Percentiles rank a stretch among this genome's conserved stretches.
These are phyloP conservation scores for Alethe castanea DNA, from an alignment of 2,113 vertebrate species.

Conservation along the genomic window DNA sequence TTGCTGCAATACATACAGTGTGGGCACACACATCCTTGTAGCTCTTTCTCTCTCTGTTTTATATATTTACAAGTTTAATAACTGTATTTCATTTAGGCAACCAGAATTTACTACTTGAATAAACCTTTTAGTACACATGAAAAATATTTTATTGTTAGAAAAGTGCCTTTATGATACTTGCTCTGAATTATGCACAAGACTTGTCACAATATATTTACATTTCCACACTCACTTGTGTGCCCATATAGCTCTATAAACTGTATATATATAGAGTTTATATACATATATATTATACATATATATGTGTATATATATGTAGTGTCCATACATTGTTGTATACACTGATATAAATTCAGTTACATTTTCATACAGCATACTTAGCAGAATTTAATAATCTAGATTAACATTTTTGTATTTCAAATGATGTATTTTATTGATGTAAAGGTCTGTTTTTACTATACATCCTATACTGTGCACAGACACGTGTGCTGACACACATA, in stretches of 20 bases:
- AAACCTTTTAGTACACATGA: background rate
- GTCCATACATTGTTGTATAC: background rate
- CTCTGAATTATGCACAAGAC: background rate
- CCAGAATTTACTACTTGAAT: background rate
- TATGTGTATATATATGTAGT: background rate
- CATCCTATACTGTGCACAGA: background rate
- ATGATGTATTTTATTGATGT: background rate
- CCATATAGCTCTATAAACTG: background rate
- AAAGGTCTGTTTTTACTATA: background rate
- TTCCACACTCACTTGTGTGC: background rate
- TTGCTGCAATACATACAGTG: background rate
- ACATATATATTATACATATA: too few relatives aligned
- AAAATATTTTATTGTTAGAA: background rate
- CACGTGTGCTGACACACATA: fast-evolving
- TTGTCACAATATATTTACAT: background rate
- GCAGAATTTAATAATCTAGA: background rate
- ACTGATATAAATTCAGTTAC: background rate
- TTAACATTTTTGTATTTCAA: background rate
- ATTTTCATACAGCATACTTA: background rate
- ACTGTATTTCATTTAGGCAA: background rate
- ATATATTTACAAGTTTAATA: background rate
- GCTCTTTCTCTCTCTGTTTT: background rate
- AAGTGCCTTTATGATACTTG: background rate
- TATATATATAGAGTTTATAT: background rate
- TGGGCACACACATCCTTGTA: background rate